Evolutionary conservation across 2,888 invertebrate genomes (phyloP), one percentile per base, ranked within the genome.

Genomic region (Iselma pallidipennis): DNA sequence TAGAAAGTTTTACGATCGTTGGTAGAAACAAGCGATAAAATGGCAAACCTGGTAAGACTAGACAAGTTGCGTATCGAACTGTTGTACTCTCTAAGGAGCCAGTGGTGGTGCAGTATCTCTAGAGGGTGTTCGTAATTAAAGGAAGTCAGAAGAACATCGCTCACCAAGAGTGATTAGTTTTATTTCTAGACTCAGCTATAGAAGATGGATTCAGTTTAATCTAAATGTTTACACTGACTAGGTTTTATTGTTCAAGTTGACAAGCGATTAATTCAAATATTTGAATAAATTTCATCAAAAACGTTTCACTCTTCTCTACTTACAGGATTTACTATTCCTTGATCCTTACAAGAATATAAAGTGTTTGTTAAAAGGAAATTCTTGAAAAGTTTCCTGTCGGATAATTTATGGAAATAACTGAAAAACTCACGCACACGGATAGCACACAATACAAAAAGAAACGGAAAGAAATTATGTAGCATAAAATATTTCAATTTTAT

Each of bases 121-220:
- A 25, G 33, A 51, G 55, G 58, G 28, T 52, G 29, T 49, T 59
- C 26, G 64, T 68, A 69, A 69, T 70, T 70, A 68, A n/a, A 67
- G 64, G 66, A 66, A 68, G 66, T 67, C 67, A 68, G 67, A 60
- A 58, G 57, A 64, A 61, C 65, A 62, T 66, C 65, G 56, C 63
- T 64, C 65, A 65, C 57, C 61, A 59, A 66, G 66, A 69, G 61
- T 65, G 67, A 69, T 70, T 71, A 66, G 65, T 66, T 70, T 67
- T 66, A 61, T 71, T 69, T 63, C 65, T 69, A 14, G 53, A 58
- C 65, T 45, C 12, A 58, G 59, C 61, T 54, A 37, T 61, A 55
- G 60, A 55, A 37, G 57, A 59, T 55, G 51, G 63, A 55, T 55
- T 60, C 48, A 55, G 25, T 53, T 58, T 53, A 51, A 51, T 29